Evolutionary conservation across 2,888 invertebrate species (phyloP), one percentile per base, ranked within the genome.

Genomic region (Odontocolon sp.): DNA sequence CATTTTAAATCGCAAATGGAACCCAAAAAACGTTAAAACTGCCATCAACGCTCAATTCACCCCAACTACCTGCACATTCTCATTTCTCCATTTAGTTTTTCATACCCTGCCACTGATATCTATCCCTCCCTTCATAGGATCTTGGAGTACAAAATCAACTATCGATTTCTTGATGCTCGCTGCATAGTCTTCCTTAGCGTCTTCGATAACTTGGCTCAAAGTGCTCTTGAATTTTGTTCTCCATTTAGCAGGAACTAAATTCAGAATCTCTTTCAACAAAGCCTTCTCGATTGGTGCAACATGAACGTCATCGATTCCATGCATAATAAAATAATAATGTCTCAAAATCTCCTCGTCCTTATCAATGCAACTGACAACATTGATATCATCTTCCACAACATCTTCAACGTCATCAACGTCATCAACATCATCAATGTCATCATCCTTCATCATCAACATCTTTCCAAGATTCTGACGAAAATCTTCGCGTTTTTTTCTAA

Each of bases 161-260:
- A 96, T 95, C 0, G 97, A 95, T 88, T 97, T 97, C 88, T 98
- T 98, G 87, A 98, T 96, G 77, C 96, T 95, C 89, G 96, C 93
- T 87, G 96, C 93, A 87, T 97, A 98, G 85, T 97, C 97, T 77
- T 96, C 94, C 81, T 95, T 94, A 89, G 97, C 95, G 88, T 98
- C 97, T 70, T 94, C 92, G 0, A 96, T 93, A 63, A 95, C 93
- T 31, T 92, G 89, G 1, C 92, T 90, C 14, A 95, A 85, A 0
- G 92, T 93, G 0, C 91, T 91, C 54, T 92, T 92, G 93, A 94
- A 95, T 86, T 92, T 93, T 83, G 92, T 50, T 79, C 74, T 93
- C 71, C 95, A 90, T 75, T 92, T 92, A 0, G 90, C 85, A 0
- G 96, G 94, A 57, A 96, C 92, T 68, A 95, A 91, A 79, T 91